A percentile compares a stretch with the other conserved stretches of the same genome.
Evolutionary conservation across 2,797 vertebrate genomes (phyloP).

Genomic region (Muscicapa striata): DNA sequence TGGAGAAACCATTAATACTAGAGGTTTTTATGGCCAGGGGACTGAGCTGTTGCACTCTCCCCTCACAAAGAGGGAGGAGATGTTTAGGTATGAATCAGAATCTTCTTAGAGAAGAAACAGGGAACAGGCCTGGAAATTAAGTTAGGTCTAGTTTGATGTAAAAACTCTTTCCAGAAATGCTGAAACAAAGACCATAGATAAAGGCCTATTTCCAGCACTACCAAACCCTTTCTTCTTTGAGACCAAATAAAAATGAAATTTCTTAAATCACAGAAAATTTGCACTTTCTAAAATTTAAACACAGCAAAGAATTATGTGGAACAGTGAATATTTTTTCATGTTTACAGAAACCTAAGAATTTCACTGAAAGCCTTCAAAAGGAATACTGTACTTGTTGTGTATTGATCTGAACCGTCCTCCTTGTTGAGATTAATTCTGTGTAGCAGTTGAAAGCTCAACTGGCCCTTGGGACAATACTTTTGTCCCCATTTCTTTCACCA

Average conservation of each 20-base stretch:
- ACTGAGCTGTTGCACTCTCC: background rate
- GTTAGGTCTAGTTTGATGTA: background rate
- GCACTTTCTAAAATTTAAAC: conserved; percentile 54
- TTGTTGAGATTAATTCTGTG: conserved; percentile 16
- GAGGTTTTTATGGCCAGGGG: background rate
- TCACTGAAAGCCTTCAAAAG: conserved; percentile 51
- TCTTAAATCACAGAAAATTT: conserved; percentile 39
- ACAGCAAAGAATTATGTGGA: conserved; percentile 14
- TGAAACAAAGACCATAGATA: background rate
- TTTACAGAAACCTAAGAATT: conserved; percentile 62
- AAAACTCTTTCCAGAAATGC: conserved; percentile 2
- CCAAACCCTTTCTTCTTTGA: conserved; percentile 52
- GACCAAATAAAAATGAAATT: conserved; percentile 54
- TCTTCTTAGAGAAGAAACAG: conserved; percentile 25
- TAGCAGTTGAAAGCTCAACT: background rate
- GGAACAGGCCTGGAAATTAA: conserved; percentile 10
- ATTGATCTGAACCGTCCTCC: conserved; percentile 41
- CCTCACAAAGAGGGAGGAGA: background rate
- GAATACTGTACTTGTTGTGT: conserved; percentile 24
- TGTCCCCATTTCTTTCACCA: conserved; percentile 21
- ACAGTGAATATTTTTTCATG: conserved; percentile 44
- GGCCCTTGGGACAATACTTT: conserved; percentile 2
- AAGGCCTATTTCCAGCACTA: conserved; percentile 32
- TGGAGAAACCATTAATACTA: background rate
- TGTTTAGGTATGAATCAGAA: background rate